phyloP scores from a whole-genome alignment of 2,888 invertebrate species.

The Polylopha cassiicola region DNA sequence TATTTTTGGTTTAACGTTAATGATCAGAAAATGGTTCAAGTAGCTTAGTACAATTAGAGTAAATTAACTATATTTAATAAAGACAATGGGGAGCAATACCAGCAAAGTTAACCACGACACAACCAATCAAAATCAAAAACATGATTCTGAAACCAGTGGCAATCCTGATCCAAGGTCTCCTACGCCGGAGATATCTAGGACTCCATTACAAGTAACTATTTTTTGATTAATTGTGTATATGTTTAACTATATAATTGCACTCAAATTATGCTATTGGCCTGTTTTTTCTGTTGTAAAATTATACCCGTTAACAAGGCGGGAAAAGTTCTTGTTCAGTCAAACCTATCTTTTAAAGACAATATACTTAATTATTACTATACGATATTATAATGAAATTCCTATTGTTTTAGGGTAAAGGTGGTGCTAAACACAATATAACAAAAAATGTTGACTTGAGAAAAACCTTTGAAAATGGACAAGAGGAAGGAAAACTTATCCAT shows the following conservation, averaged over 20 bases:
- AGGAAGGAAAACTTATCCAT: slow-evolving; percentile 58
- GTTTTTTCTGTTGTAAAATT: not conserved
- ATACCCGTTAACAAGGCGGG: slow-evolving; percentile 1
- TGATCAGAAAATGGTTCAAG: slow-evolving; percentile 9
- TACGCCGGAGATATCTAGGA: slow-evolving; percentile 75
- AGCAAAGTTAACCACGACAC: slow-evolving; percentile 54
- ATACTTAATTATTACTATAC: not conserved
- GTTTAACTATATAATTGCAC: not conserved
- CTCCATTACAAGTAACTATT: slow-evolving; percentile 75
- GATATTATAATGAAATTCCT: too few species aligned
- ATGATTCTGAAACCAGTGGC: slow-evolving; percentile 42
- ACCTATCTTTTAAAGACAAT: too few species aligned
- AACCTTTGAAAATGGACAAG: slow-evolving; percentile 60
- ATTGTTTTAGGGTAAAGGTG: slow-evolving; percentile 55
- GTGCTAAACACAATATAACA: slow-evolving; percentile 63
- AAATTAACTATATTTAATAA: slow-evolving; percentile 7
- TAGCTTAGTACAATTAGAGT: slow-evolving; percentile 11
- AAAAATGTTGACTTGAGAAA: slow-evolving; percentile 70
- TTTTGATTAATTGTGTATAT: slow-evolving; percentile 1
- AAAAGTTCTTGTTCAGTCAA: too few species aligned
- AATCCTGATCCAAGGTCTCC: slow-evolving; percentile 78
- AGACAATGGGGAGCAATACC: slow-evolving; percentile 62
- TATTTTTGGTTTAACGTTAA: slow-evolving; percentile 5
- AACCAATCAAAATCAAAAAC: slow-evolving; percentile 42
- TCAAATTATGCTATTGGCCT: too few species aligned